Conservation (phyloP, 1,140 invertebrate species). For the Physella acuta region DNA sequence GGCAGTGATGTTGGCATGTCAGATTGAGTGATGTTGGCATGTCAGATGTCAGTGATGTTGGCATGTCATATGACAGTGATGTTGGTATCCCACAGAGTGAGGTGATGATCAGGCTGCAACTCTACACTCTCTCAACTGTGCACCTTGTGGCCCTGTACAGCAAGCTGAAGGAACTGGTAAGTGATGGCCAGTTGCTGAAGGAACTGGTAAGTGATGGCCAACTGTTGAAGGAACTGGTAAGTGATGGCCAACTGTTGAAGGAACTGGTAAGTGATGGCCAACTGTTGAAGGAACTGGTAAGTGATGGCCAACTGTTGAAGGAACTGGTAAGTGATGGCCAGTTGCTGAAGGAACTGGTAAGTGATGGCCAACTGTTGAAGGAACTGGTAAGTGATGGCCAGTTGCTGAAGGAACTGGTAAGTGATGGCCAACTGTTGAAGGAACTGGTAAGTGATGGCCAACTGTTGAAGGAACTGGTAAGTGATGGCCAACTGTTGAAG, state of each 20-base stretch:
- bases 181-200: neutral
- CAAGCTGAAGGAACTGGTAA: constrained; percentile 31
- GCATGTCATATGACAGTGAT: no score
- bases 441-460: constrained; percentile 30
- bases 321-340: constrained; percentile 30
- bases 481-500: no score
- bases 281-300: constrained; percentile 32
- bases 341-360: constrained; percentile 32
- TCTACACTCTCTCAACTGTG: constrained; percentile 42
- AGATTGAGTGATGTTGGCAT: no score
- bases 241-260: no score
- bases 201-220: no score
- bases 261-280: constrained; percentile 30
- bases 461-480: constrained; percentile 32
- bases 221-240: constrained; percentile 32
- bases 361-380: no score
- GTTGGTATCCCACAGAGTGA: no score
- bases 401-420: constrained; percentile 32
- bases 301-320: no score
- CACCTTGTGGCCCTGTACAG: constrained; percentile 42
- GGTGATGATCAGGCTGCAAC: constrained; percentile 45
- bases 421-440: no score
- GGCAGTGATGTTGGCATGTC: no score
- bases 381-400: constrained; percentile 30
- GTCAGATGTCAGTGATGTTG: no score